Evolutionary conservation across 2,797 vertebrate species (phyloP), one percentile per base, ranked within the genome.

Genomic region (Halcyon smyrnensis): DNA sequence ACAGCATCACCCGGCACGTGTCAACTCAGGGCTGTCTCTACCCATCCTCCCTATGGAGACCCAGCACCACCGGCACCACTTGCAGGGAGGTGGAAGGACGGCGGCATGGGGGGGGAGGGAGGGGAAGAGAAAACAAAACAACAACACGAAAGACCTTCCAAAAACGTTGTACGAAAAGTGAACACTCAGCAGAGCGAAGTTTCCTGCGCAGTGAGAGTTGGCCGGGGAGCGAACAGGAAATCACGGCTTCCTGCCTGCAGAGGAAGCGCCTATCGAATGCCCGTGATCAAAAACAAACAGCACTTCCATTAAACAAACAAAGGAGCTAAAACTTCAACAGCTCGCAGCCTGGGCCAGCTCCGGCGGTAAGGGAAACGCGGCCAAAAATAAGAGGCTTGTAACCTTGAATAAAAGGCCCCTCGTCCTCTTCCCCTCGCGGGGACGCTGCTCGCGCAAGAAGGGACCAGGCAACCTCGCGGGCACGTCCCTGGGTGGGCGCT

Each of bases 211-310:
- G 94, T 84, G 96, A 97, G 96, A 97, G 96, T 93, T 96, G 96
- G 95, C 95, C 19, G 0, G 84, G 16, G 39, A 56, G 9, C 23
- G 56, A 32, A 97, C 98, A 98, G 98, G 97, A 98, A 98, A 98
- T 97, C 97, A 96, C 94, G 91, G 98, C 98, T 99, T 99, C 99
- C 99, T 99, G 98, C 97, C 97, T 98, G 93, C 90, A 98, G 96
- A 99, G 99, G 99, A 99, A 98, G 98, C 98, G 98, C 98, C 98
- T 98, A 97, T 98, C 98, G 91, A 97, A 95, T 97, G 98, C 98
- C 97, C 96, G 97, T 97, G 98, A 99, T 99, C 98, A 97, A 98
- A 98, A 97, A 97, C 97, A 98, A 97, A 98, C 97, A 98, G 60
- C 89, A 28, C 95, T 95, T 86, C 95, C 39, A 96, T 91, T 87